Conservation (phyloP, 2,113 vertebrate genomes). For the Butorides virescens region DNA sequence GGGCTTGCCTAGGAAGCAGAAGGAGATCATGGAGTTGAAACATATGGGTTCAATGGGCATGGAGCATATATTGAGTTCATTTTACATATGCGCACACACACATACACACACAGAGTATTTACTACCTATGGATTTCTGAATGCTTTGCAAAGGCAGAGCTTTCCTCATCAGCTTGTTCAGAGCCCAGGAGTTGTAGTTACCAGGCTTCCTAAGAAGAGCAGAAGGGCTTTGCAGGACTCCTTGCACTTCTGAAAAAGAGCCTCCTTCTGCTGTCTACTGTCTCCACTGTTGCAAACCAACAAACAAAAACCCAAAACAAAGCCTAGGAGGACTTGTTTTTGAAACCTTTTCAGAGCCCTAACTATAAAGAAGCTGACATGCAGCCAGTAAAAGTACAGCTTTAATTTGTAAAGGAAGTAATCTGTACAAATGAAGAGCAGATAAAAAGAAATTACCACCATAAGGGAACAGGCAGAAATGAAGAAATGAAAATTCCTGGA, state of each 20-base stretch:
- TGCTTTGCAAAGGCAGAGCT: not conserved
- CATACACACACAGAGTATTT: not conserved
- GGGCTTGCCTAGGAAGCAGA: not conserved
- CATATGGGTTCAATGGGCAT: not conserved
- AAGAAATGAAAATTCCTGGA: constrained; percentile 33
- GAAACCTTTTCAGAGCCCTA: not conserved
- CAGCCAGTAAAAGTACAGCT: not conserved
- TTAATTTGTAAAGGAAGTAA: constrained; percentile 27
- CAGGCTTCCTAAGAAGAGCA: not conserved
- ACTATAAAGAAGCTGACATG: not conserved
- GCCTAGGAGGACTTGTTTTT: not conserved
- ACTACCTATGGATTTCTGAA: not conserved
- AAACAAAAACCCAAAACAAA: not conserved
- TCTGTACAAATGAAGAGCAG: constrained; percentile 35
- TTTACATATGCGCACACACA: not conserved
- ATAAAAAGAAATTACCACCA: constrained; percentile 39
- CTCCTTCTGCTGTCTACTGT: not conserved
- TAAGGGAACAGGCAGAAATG: not conserved
- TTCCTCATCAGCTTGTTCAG: not conserved
- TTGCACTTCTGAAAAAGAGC: not conserved
- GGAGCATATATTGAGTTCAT: not conserved
- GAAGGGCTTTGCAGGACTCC: not conserved
- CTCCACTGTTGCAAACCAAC: not conserved
- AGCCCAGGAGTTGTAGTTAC: not conserved
- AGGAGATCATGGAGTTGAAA: not conserved